A percentile compares a stretch with the other conserved stretches of the same genome.
Evolutionary conservation across 2,113 vertebrate genomes (phyloP).

Genomic region (Cromileptes altivelis): DNA sequence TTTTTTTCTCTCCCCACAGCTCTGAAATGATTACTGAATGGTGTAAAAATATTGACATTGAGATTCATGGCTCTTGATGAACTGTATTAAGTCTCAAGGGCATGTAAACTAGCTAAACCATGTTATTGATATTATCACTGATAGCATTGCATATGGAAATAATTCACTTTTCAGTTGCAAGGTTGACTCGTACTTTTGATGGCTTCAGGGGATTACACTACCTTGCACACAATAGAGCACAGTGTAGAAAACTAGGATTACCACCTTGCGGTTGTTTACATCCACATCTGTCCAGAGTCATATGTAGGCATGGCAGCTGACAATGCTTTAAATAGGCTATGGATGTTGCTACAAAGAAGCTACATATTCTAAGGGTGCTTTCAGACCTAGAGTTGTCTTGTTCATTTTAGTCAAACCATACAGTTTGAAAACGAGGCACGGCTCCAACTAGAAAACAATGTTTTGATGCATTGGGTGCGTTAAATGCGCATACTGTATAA

Average conservation of each 20-base stretch:
- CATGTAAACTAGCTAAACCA: conserved; percentile 49
- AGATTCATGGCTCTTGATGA: conserved; percentile 43
- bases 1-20: conserved; percentile 20
- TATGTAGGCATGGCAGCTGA: too few relatives aligned
- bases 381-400: too few relatives aligned
- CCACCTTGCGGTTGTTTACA: too few relatives aligned
- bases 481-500: too few relatives aligned
- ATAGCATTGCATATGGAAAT: conserved; percentile 34
- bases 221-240: conserved; percentile 26
- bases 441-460: too few relatives aligned
- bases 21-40: conserved; percentile 27
- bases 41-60: conserved; percentile 43
- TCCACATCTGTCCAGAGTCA: too few relatives aligned
- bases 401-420: too few relatives aligned
- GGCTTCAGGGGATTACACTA: conserved; percentile 39
- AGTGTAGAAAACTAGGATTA: neutral
- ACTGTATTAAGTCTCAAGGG: conserved; percentile 27
- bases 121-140: conserved; percentile 53
- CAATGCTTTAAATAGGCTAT: too few relatives aligned
- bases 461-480: too few relatives aligned
- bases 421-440: too few relatives aligned
- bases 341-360: too few relatives aligned
- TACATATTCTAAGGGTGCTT: too few relatives aligned
- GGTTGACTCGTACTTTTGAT: conserved; percentile 35
- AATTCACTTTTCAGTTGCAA: conserved; percentile 24